Evolutionary conservation across 2,113 vertebrate genomes (phyloP), one percentile per base, ranked within the genome.

Genomic region (Pomatostomus ruficeps): DNA sequence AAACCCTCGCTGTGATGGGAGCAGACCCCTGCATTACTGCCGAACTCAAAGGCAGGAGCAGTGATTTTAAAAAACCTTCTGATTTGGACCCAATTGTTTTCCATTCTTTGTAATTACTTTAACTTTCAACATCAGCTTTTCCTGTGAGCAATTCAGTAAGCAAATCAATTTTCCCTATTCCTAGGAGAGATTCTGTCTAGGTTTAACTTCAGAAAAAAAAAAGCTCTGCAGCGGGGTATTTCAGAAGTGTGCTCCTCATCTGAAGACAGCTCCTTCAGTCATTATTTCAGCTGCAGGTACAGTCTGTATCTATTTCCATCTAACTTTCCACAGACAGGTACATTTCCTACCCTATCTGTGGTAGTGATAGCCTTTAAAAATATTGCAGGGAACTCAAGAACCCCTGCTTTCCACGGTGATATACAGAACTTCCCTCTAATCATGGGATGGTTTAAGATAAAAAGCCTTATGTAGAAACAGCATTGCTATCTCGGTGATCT

Each of bases 151-250:
- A 91, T 86, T 96, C 72, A 63, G 88, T 94, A 94, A 96, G 91
- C 88, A 92, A 96, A 97, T 97, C 96, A 95, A 97, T 97, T 95
- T 91, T 35, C 46, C 38, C 38, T 94, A 85, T 91, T 96, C 96
- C 95, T 94, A n/a, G n/a, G 93, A 96, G 96, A 89, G 35, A 43
- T 36, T 70, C 78, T 89, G 88, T 52, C 96, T 82, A 58, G 71
- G 83, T 88, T 95, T 95, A 88, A 89, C 72, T 94, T 93, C 20
- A 75, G 68, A 75, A 92, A 93, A 89, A 93, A 89, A 93, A 94
- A 54, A 9, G 48, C 68, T 80, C 24, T 10, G 65, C 7, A 72
- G 73, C 7, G 8, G 40, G 48, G 38, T 77, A 58, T 92, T 97
- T 95, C 77, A 93, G 91, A 91, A 12, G 36, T 36, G 48, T 62